phyloP scores from a whole-genome alignment of 1,140 invertebrate genomes.

The Elysia chlorotica region DNA sequence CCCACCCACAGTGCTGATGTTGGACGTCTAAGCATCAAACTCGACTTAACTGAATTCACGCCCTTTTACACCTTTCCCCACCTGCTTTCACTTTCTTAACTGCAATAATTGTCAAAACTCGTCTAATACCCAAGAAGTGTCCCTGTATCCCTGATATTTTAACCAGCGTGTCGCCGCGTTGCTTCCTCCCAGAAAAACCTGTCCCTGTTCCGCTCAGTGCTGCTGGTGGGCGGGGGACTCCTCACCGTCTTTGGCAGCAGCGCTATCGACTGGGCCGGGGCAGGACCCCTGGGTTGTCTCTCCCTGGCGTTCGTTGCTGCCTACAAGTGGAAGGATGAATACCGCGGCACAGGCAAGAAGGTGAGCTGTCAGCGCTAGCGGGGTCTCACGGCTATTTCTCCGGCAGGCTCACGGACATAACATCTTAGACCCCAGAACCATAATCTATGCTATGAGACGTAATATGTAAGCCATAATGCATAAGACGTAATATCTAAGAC shows the following conservation, averaged over 20 bases:
- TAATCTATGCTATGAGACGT: no score
- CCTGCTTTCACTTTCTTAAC: neutral
- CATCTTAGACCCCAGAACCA: no score
- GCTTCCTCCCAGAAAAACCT: conserved; percentile 40
- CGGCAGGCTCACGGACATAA: no score
- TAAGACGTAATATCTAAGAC: no score
- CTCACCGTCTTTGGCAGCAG: conserved; percentile 84
- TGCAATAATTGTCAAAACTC: no score
- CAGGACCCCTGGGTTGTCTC: conserved; percentile 83
- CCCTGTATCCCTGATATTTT: no score
- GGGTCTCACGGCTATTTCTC: no score
- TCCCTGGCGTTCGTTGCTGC: conserved; percentile 81
- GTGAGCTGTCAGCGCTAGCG: no score
- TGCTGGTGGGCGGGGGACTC: conserved; percentile 70
- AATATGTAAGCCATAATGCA: no score
- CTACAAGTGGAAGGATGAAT: conserved; percentile 52
- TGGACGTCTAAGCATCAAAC: neutral
- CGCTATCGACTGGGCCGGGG: conserved; percentile 75
- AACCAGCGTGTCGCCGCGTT: neutral
- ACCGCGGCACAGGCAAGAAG: conserved; percentile 31
- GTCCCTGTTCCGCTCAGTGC: conserved; percentile 68
- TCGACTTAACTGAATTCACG: neutral
- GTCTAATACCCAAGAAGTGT: no score
- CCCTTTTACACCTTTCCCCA: no score
- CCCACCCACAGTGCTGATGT: no score